These are phyloP conservation scores for Sipha maydis DNA, from an alignment of 2,888 invertebrate genomes.

Conservation along the genomic window DNA sequence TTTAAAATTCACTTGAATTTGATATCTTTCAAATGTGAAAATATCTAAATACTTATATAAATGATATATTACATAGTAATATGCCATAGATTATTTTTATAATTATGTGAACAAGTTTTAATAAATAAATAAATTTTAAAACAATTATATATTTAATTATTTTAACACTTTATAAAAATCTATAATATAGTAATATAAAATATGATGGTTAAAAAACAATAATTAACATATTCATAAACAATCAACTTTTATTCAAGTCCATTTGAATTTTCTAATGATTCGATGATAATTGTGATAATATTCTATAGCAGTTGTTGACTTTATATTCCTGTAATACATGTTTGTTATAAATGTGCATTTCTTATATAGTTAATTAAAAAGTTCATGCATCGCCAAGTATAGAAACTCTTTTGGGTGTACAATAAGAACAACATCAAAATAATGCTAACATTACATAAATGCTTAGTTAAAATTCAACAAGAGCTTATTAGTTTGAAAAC, in stretches of 20 bases:
- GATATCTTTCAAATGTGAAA: too few relatives aligned
- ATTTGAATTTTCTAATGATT: conserved; percentile 5
- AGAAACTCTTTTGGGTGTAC: not conserved
- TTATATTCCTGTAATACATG: not conserved
- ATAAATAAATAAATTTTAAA: not conserved
- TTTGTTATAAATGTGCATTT: not conserved
- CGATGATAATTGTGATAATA: not conserved
- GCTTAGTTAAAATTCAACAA: too few relatives aligned
- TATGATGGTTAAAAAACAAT: not conserved
- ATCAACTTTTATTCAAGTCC: not conserved
- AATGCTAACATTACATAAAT: too few relatives aligned
- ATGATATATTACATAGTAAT: too few relatives aligned
- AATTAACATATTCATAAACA: not conserved
- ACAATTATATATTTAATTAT: conserved; percentile 11
- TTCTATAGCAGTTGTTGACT: not conserved
- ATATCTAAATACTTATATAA: too few relatives aligned
- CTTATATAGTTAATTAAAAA: not conserved
- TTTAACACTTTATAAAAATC: conserved; percentile 20
- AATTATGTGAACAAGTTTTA: not conserved
- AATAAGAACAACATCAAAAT: not conserved
- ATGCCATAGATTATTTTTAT: not conserved
- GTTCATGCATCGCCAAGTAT: not conserved
- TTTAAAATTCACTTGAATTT: too few relatives aligned
- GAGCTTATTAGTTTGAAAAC: too few relatives aligned
- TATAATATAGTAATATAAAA: conserved; percentile 3